These are phyloP conservation scores for Plecotus auritus DNA, from an alignment of 2,113 vertebrate genomes.

Conservation along the genomic window DNA sequence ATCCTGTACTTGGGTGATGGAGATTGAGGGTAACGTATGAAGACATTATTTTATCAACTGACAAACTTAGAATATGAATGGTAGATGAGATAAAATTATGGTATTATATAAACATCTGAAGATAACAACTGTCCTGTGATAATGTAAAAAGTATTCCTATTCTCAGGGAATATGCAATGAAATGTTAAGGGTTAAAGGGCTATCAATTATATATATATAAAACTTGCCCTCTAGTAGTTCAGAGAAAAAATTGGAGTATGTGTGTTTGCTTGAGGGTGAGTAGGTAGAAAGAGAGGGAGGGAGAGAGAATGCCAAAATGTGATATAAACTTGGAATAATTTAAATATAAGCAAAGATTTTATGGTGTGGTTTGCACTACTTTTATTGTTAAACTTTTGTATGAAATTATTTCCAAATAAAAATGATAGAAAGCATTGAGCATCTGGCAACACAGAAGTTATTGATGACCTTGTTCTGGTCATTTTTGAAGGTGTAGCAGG, in stretches of 20 bases:
- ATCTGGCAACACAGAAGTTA: background rate
- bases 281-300: background rate
- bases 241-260: background rate
- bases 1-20: background rate
- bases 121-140: background rate
- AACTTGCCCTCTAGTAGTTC: background rate
- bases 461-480: background rate
- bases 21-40: background rate
- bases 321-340: background rate
- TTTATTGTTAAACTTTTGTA: background rate
- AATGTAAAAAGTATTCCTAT: background rate
- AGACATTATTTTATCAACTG: background rate
- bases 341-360: background rate
- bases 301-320: background rate
- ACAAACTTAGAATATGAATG: background rate
- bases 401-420: background rate
- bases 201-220: background rate
- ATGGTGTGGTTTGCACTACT: background rate
- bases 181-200: background rate
- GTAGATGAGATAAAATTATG: background rate
- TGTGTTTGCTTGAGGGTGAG: background rate
- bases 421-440: background rate
- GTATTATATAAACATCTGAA: background rate
- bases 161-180: background rate
- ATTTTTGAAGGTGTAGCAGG: background rate